Base-by-base conservation (phyloP, 2,113 vertebrate species). In the Carassius auratus region DNA sequence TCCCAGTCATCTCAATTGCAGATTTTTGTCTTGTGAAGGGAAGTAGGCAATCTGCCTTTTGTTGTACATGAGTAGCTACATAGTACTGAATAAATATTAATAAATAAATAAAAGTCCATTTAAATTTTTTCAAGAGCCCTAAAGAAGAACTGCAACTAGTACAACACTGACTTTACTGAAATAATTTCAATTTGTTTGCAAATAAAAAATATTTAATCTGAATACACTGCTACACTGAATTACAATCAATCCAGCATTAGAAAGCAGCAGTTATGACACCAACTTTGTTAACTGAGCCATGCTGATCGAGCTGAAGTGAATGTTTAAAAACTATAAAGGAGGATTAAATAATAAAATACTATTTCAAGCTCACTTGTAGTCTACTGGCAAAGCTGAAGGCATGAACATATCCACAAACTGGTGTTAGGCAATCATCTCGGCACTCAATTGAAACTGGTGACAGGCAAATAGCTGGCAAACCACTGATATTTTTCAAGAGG, bases 401-500 rank as follows among this genome's bases (percentile, higher is more conserved):
- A 64, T 4, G n/a, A 9, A 45, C 84, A 84, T 50, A 79, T 80
- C 80, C 79, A 83, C 88, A 89, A 82, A 87, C 66, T 64, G 75
- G 84, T 87, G 83, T 75, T 81, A 85, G 19, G 33, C 59, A 85
- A 84, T 85, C 66, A 57, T 76, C 69, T 64, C 85, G 78, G 68
- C 68, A 17, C 69, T 55, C 86, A 85, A 83, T 84, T 79, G 71
- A 86, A 84, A 82, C 83, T 84, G 73, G 38, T 88, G 87, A 90
- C 88, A 88, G 76, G 61, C 84, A 85, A 68, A 88, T 79, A 86
- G 87, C 68, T 79, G 74, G 76, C 85, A 86, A 71, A 76, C 83
- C 76, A 84, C 81, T 85, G 80, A 82, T 73, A 87, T 86, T 81
- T 89, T n/a, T 89, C 89, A 89, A 86, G 79, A 82, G 78, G 85